These are phyloP conservation scores for Diogma glabrata DNA, from an alignment of 2,888 invertebrate genomes.

Conservation along the genomic window DNA sequence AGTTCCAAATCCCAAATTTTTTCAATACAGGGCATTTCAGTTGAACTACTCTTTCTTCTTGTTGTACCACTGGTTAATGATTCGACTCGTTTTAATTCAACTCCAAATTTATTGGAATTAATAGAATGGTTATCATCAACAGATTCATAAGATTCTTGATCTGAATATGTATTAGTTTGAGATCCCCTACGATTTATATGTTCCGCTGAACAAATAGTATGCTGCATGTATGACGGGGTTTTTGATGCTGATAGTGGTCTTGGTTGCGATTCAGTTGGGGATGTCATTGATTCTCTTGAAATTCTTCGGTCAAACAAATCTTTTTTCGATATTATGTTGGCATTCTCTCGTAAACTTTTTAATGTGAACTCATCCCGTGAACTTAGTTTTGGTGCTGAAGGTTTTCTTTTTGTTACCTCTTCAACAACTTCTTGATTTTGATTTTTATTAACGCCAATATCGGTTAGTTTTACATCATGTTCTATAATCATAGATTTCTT, in stretches of 20 bases:
- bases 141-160: constrained; percentile 14
- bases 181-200: constrained; percentile 28
- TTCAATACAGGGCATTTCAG: constrained; percentile 48
- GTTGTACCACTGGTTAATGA: constrained; percentile 39
- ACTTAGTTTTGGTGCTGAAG: background rate
- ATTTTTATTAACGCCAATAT: constrained; percentile 35
- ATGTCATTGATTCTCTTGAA: constrained; percentile 22
- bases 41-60: constrained; percentile 38
- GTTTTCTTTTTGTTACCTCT: too few relatives aligned
- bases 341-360: constrained; percentile 12
- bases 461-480: constrained; percentile 35
- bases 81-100: constrained; percentile 49
- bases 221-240: constrained; percentile 36
- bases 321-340: constrained; percentile 24
- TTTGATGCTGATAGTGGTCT: constrained; percentile 21
- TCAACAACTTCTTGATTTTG: constrained; percentile 15
- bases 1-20: constrained; percentile 59
- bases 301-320: constrained; percentile 19
- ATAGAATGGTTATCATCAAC: constrained; percentile 33
- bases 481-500: constrained; percentile 22
- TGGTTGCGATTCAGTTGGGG: constrained; percentile 38
- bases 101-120: constrained; percentile 54
- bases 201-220: constrained; percentile 34
- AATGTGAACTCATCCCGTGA: constrained; percentile 4
- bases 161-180: background rate